Evolutionary conservation across 2,888 invertebrate species (phyloP).

Genomic region (Chesias legatella): DNA sequence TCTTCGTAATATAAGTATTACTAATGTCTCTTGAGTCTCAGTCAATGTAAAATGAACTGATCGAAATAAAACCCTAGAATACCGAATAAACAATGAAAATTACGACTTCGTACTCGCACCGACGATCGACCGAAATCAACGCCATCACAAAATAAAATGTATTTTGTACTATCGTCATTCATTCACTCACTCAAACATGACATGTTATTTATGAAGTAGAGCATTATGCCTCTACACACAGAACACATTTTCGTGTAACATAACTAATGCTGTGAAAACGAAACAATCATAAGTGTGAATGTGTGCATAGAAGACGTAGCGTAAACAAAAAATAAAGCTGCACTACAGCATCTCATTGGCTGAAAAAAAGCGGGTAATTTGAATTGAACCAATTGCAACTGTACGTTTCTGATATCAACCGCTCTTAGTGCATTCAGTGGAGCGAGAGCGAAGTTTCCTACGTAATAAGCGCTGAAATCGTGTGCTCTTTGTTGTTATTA

Average conservation of each 20-base stretch:
- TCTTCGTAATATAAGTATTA: slow-evolving; percentile 6
- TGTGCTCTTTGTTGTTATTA: slow-evolving; percentile 70
- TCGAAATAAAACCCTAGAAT: slow-evolving; percentile 7
- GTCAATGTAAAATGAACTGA: not conserved
- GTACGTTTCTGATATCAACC: slow-evolving; percentile 55
- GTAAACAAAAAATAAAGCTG: slow-evolving; percentile 79
- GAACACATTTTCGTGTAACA: slow-evolving; percentile 34
- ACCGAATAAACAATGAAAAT: slow-evolving; percentile 29
- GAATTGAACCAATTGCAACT: slow-evolving; percentile 63
- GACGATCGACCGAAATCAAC: slow-evolving; percentile 37
- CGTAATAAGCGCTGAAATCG: slow-evolving; percentile 80
- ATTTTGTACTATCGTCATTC: slow-evolving; percentile 37
- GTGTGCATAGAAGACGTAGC: slow-evolving; percentile 59
- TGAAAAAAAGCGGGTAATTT: slow-evolving; percentile 62
- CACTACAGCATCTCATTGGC: slow-evolving; percentile 57
- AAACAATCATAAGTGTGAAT: slow-evolving; percentile 54
- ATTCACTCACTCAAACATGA: slow-evolving; percentile 38
- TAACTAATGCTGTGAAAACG: slow-evolving; percentile 35
- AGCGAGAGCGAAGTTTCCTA: slow-evolving; percentile 71
- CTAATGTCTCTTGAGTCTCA: not conserved
- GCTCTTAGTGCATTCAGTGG: slow-evolving; percentile 62
- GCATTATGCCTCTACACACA: slow-evolving; percentile 27
- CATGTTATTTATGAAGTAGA: slow-evolving; percentile 25
- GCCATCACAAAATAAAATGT: slow-evolving; percentile 43
- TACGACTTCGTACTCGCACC: slow-evolving; percentile 33